Evolutionary conservation across 92 coral and sea anemone species (phyloP).

Genomic region (Montipora capitata): DNA sequence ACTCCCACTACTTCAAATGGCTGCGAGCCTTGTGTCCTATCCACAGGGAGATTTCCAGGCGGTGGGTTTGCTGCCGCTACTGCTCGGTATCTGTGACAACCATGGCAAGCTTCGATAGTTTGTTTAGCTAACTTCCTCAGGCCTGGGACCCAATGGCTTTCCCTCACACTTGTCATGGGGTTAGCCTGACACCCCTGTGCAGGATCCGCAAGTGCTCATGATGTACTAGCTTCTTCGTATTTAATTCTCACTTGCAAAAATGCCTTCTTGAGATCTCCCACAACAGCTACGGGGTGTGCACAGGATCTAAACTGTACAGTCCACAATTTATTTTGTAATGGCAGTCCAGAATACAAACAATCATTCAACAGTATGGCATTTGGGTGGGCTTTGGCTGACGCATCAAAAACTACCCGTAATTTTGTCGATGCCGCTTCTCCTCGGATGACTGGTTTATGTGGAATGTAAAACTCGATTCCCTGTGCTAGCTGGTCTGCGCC

Average conservation of each 20-base stretch:
- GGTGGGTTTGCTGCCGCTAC: slow-evolving; percentile 55
- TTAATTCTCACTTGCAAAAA: slow-evolving; percentile 49
- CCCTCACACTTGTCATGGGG: slow-evolving; percentile 48
- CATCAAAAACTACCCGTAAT: slow-evolving; percentile 8
- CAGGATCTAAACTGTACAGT: slow-evolving; percentile 5
- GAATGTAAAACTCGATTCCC: slow-evolving; percentile 14
- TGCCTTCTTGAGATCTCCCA: slow-evolving; percentile 44
- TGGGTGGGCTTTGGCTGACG: slow-evolving; percentile 14
- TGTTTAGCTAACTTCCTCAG: slow-evolving; percentile 41
- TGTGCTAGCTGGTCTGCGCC: slow-evolving; percentile 43
- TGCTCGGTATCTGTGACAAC: slow-evolving; percentile 50
- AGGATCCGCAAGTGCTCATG: slow-evolving; percentile 29
- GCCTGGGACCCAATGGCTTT: slow-evolving; percentile 47
- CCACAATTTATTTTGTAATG: slow-evolving; percentile 19
- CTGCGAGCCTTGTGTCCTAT: slow-evolving; percentile 50
- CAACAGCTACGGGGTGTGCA: neutral
- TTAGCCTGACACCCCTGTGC: slow-evolving; percentile 26
- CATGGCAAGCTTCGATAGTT: slow-evolving; percentile 20
- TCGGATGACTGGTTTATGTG: neutral
- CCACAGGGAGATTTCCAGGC: slow-evolving; percentile 57
- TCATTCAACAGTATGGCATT: neutral
- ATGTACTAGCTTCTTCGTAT: slow-evolving; percentile 53
- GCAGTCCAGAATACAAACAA: slow-evolving; percentile 18
- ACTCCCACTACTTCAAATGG: slow-evolving; percentile 63
- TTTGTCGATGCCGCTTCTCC: too few species aligned